phyloP scores from a whole-genome alignment of 2,113 vertebrate species.

The Heterotis niloticus region DNA sequence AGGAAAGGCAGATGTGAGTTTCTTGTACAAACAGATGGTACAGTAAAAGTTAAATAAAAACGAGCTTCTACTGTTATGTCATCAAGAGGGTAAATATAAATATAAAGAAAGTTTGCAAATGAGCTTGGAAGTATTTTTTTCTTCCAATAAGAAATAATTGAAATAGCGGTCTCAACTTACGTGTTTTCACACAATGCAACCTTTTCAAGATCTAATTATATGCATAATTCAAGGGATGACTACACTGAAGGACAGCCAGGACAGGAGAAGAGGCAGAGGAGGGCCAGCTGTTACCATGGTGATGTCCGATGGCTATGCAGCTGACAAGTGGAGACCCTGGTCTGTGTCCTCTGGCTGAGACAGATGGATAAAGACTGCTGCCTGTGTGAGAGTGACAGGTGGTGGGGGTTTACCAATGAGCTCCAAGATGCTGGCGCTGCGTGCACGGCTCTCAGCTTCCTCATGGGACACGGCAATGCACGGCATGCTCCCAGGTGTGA shows the following conservation, averaged over 20 bases:
- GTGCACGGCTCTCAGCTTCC: conserved; percentile 67
- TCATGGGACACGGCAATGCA: conserved; percentile 68
- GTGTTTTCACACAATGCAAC: no score
- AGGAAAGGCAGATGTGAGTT: no score
- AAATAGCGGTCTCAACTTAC: no score
- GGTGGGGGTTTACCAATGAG: conserved; percentile 72
- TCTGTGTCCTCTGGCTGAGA: background rate
- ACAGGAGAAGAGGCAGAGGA: background rate
- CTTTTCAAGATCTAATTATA: no score
- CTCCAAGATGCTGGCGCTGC: conserved; percentile 88
- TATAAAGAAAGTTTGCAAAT: no score
- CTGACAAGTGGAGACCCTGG: background rate
- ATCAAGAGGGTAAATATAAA: no score
- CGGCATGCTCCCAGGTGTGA: conserved; percentile 65
- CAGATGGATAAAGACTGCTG: background rate
- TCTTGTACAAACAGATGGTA: no score
- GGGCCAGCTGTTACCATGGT: background rate
- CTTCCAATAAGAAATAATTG: no score
- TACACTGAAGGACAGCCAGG: background rate
- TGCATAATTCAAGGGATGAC: no score
- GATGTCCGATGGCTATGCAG: background rate
- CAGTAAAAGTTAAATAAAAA: no score
- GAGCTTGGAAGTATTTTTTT: no score
- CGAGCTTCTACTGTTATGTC: no score
- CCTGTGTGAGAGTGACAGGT: background rate